A percentile compares a stretch with the other conserved stretches of the same genome.
Conservation (phyloP, 1,140 invertebrate species). For the Lepidurus apus region DNA sequence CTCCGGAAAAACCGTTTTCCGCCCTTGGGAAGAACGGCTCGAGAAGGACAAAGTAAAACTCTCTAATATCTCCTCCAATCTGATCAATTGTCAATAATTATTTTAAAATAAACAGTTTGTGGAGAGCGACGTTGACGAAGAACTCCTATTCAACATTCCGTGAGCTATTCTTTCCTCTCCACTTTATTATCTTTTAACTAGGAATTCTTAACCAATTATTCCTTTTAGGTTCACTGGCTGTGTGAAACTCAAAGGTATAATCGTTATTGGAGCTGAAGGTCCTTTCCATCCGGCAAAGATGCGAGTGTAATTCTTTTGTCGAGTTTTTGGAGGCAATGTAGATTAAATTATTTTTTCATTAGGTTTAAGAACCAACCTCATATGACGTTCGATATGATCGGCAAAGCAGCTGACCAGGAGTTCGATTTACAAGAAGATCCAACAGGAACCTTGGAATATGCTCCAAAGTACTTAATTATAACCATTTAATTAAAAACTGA, state of each 20-base stretch:
- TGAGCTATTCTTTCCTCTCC: constrained; percentile 46
- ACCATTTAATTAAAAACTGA: neutral
- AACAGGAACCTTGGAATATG: constrained; percentile 76
- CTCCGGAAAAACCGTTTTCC: constrained; percentile 82
- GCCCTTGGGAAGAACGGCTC: constrained; percentile 80
- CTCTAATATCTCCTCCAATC: constrained; percentile 27
- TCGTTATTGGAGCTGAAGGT: constrained; percentile 78
- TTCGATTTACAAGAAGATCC: constrained; percentile 79
- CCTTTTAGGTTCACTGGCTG: constrained; percentile 76
- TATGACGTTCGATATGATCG: constrained; percentile 89
- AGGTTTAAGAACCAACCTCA: constrained; percentile 86
- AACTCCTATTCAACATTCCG: constrained; percentile 91
- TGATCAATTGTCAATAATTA: constrained; percentile 16
- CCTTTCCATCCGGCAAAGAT: constrained; percentile 75
- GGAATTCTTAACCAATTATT: constrained; percentile 23
- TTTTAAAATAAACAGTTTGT: constrained; percentile 64
- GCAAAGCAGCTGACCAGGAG: constrained; percentile 71
- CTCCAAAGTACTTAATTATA: constrained; percentile 64
- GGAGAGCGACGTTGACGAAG: constrained; percentile 89
- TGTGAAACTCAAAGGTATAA: constrained; percentile 89
- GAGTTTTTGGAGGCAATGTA: constrained; percentile 16
- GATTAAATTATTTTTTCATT: constrained; percentile 36
- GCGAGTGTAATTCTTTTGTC: constrained; percentile 63
- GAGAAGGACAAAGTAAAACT: constrained; percentile 62
- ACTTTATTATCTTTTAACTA: constrained; percentile 4